phyloP scores from a whole-genome alignment of 2,797 vertebrate genomes.

The Lacerta agilis region DNA sequence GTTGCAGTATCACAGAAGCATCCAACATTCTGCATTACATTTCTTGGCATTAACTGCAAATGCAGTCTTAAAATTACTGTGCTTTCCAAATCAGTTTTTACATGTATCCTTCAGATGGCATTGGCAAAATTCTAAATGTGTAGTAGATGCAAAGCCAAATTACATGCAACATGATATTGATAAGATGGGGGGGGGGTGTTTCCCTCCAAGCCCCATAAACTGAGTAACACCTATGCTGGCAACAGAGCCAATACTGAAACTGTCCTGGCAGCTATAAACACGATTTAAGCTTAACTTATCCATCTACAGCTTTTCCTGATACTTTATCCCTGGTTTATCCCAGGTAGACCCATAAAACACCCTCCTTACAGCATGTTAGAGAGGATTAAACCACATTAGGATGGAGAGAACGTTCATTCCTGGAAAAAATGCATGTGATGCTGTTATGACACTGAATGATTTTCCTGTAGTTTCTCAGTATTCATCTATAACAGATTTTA shows the following conservation, averaged over 20 bases:
- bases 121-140: constrained; percentile 13
- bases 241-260: constrained; percentile 35
- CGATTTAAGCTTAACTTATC: constrained; percentile 50
- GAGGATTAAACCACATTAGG: constrained; percentile 27
- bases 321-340: constrained; percentile 39
- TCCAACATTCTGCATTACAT: not conserved
- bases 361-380: constrained; percentile 28
- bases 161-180: constrained; percentile 23
- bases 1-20: not conserved
- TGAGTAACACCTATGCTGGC: constrained; percentile 37
- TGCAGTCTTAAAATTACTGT: not conserved
- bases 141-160: constrained; percentile 43
- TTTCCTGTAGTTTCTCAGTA: constrained; percentile 51
- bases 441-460: constrained; percentile 26
- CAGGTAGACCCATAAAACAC: constrained; percentile 16
- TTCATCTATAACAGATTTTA: constrained; percentile 53
- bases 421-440: not conserved
- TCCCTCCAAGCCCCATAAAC: constrained; percentile 9
- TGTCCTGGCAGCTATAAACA: constrained; percentile 11
- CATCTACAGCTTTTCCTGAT: constrained; percentile 33
- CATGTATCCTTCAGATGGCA: constrained; percentile 10
- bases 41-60: not conserved
- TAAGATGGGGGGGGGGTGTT: not conserved
- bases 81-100: not conserved
- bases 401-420: constrained; percentile 29